A percentile compares a stretch with the other conserved stretches of the same genome.
These are phyloP conservation scores for Cosmia pyralina DNA, from an alignment of 2,888 invertebrate species.

Conservation along the genomic window DNA sequence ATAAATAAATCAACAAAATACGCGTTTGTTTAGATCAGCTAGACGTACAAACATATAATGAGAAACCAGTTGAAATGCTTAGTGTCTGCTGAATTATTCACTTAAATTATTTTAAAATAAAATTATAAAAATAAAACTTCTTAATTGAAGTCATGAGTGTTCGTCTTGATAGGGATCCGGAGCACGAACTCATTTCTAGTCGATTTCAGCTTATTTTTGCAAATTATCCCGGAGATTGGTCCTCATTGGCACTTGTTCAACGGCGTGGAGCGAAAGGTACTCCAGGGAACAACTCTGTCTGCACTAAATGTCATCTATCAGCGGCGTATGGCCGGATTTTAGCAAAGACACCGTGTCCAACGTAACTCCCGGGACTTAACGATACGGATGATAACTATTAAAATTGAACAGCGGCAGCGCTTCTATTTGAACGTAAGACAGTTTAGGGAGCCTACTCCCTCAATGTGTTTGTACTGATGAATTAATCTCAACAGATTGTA, in stretches of 20 bases:
- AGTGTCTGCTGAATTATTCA: constrained; percentile 16
- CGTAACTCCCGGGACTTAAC: constrained; percentile 78
- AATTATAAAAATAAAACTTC: constrained; percentile 12
- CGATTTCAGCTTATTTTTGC: constrained; percentile 67
- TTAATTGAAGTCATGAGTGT: constrained; percentile 24
- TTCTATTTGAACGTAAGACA: constrained; percentile 53
- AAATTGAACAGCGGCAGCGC: constrained; percentile 66
- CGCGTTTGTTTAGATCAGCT: neutral
- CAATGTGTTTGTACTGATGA: constrained; percentile 24
- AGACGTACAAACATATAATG: neutral
- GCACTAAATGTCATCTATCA: constrained; percentile 87
- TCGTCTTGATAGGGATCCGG: constrained; percentile 16
- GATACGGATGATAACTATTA: constrained; percentile 74
- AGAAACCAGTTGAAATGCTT: neutral
- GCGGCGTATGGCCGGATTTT: constrained; percentile 80
- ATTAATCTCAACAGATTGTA: constrained; percentile 4
- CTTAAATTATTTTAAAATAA: constrained; percentile 24
- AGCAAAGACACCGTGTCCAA: constrained; percentile 79
- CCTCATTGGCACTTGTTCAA: constrained; percentile 87
- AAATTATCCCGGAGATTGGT: constrained; percentile 79
- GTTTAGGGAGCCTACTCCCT: constrained; percentile 46
- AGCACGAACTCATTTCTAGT: constrained; percentile 47
- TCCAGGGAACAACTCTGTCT: constrained; percentile 86
- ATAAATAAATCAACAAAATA: neutral
- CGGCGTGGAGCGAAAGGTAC: constrained; percentile 83